Base-by-base conservation (phyloP, 2,888 invertebrate species). In the Dicroscelio sp. region DNA sequence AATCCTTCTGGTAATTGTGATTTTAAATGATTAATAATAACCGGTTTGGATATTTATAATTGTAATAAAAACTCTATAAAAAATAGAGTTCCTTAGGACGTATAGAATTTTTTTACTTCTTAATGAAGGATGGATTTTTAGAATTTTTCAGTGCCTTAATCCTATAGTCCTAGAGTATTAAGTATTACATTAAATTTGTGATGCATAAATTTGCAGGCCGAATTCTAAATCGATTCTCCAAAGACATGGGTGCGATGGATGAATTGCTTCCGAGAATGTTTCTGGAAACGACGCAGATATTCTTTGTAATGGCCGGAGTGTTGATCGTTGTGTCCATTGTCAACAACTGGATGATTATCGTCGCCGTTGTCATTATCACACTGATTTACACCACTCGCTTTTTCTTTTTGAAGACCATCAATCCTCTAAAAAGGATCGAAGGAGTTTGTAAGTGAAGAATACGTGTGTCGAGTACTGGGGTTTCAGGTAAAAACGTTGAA, bases 181-280 rank as follows among this genome's bases (percentile, higher is more conserved):
- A n/a, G n/a, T n/a, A n/a, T n/a, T n/a, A n/a, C n/a, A n/a, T n/a
- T n/a, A n/a, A n/a, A n/a, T n/a, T n/a, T n/a, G n/a, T n/a, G n/a
- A n/a, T n/a, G n/a, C n/a, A n/a, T n/a, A n/a, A n/a, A n/a, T 10
- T 12, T 35, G 30, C 76, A 97, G 97, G 97, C 20, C 96, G 97
- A 90, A 98, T 98, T 93, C 96, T 98, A 43, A 98, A 98, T 96
- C 97, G 98, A 73, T 98, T 98, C 96, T 98, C 98, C 0, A 98
- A 98, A 96, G 98, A 98, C 95, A 97, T 98, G 95, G 98, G 97
- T 0, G 97, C 97, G 0, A 97, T 98, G 94, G 98, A 98, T 94
- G 98, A 98, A 92, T 93, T 97, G 6, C 94, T 98, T 17, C 98
- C 98, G 0, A 97, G 96, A 86, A 96, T 97, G 3, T 97, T 97